Evolutionary conservation across 2,888 invertebrate genomes (phyloP), one percentile per base, ranked within the genome.

Genomic region (Mylabris sibirica): DNA sequence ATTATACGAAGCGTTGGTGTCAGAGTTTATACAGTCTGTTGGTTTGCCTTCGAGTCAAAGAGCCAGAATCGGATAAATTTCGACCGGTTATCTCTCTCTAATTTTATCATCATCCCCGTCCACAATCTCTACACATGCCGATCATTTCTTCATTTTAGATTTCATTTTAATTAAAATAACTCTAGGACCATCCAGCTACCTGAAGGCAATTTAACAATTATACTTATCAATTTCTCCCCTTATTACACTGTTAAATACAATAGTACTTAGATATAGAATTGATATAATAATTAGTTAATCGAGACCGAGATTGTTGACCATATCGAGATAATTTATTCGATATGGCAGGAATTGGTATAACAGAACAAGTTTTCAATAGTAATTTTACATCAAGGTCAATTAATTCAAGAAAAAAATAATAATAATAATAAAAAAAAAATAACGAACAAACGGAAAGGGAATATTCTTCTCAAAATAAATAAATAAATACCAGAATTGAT

Each of bases 51-150:
- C 57, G 53, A 70, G 77, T 74, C 49, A 73, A 67, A 73, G 71
- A 76, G 74, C 74, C 74, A 6, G 26, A 30, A 14, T 57, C 72
- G 30, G 30, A 30, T 30, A 70, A 75, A 78, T 69, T 11, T 11
- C 11, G 35, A 35, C 35, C 35, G 76, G 76, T 35, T 26, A 80
- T 69, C 74, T 72, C 77, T 77, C 72, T 75, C 76, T 75, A 76
- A 53, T 22, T 22, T 22, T 75, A 78, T 76, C 78, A 78, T 77
- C 76, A 75, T 66, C 63, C 60, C 69, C 65, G 57, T 14, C 41
- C 59, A 24, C n/a, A 20, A n/a, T 59, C 41, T 24, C 26, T 38
- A 20, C 12, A 20, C 11, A 22, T 53, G 24, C 11, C 63, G 6
- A 53, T 12, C 53, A 64, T n/a, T n/a, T n/a, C n/a, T n/a, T n/a